Evolutionary conservation across 2,888 invertebrate species (phyloP), one percentile per base, ranked within the genome.

Genomic region (Drosophila rellima): DNA sequence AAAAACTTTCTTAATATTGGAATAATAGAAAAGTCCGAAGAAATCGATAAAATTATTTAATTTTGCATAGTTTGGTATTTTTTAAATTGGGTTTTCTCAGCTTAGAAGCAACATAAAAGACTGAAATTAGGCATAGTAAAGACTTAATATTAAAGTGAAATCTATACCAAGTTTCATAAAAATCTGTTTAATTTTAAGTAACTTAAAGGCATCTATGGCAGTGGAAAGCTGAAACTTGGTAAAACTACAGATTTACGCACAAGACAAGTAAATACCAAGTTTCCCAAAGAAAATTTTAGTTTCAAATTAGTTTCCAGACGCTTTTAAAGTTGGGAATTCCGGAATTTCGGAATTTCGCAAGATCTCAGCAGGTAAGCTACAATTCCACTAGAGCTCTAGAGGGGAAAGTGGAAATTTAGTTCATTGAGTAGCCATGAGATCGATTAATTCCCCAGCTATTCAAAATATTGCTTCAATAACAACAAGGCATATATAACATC

Each of bases 401-500:
- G 23, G 3, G 20, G 31, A 11, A 31, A 42, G 54, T 50, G 52
- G 29, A 13, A 40, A 40, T 31, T 5, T 42, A 42, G 31, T 55
- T 31, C 31, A 55, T 55, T 55, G 40, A 59, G 18, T 33, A 26
- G 50, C 69, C 44, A 35, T 54, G 59, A 59, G 35, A 50, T 33
- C 44, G 60, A 70, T 65, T 54, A 69, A 45, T 56, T 42, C 42
- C 23, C 62, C 39, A 23, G 31, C 48, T 47, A 71, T 75, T 74
- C 48, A 65, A 71, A 66, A 81, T 70, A 78, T 83, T 69, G 70
- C 57, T 69, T 63, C 67, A 73, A 67, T 42, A 26, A 26, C 26
- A 80, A 54, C 37, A 65, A 29, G 54, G 20, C 52, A 8, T n/a
- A n/a, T n/a, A n/a, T n/a, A n/a, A n/a, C 13, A 39, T 17, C 8